Evolutionary conservation across 2,888 invertebrate genomes (phyloP), one percentile per base, ranked within the genome.

Genomic region (Perizoma affinitatum): DNA sequence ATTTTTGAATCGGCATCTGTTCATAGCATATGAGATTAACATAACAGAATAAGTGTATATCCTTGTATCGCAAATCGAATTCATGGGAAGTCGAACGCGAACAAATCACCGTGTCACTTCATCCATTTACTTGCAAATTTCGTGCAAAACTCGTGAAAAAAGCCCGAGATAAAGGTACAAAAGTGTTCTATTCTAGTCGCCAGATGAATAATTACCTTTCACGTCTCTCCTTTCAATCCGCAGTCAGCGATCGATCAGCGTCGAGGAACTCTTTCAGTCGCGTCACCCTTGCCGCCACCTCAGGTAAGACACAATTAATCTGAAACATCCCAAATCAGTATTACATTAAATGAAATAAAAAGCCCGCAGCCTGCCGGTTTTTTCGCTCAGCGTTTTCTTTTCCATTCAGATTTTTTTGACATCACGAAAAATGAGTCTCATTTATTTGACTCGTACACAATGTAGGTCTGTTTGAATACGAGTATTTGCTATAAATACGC

Each of bases 371-470:
- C 86, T 82, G 88, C 80, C 80, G 63, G 87, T 88, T 90, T 90
- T 90, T 91, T 90, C 87, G 83, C 85, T 73, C 76, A 80, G 83
- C 88, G 90, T 90, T 91, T 91, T 90, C 90, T 90, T 91, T 88
- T 86, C 87, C 90, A 91, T 92, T 92, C 91, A 91, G 90, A 89
- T 92, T 92, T 92, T 92, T 93, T 93, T 93, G 93, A 93, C 93
- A 92, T 86, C 82, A 88, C 90, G 93, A 93, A 88, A 93, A 92
- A 93, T 93, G 89, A 91, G 84, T 75, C 82, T 90, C 92, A 93
- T 93, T 92, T 93, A 93, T 93, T 92, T 90, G 91, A 90, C 88
- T 92, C 92, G 90, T 89, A 92, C 90, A 93, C 92, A 92, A 92
- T 92, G 92, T 92, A 88, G 88, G 89, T 87, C 91, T 92, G 92